Evolutionary conservation across 53 echinoderm and acorn worm species (phyloP).

Genomic region (Zoroaster sp.): DNA sequence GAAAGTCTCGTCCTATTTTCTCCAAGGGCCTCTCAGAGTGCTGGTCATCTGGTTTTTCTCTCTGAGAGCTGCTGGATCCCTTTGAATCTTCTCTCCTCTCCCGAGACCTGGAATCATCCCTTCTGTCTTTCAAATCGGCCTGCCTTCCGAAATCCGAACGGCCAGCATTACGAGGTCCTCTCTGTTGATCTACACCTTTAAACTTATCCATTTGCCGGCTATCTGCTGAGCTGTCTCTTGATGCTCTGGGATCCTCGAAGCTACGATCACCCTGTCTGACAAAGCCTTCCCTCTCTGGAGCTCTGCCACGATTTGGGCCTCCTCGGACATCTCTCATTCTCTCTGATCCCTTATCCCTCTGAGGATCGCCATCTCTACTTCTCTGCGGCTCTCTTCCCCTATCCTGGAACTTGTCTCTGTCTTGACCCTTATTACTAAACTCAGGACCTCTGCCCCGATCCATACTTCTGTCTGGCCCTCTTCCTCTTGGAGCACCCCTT

Average conservation of each 20-base stretch:
- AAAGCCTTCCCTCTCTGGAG: constrained; percentile 28
- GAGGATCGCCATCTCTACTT: constrained; percentile 44
- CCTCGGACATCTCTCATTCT: background rate
- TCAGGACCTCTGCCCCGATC: constrained; percentile 1
- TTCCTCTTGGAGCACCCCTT: constrained; percentile 21
- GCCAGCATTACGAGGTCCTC: background rate
- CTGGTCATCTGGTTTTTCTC: background rate
- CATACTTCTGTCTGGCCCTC: constrained; percentile 6
- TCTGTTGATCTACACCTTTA: background rate
- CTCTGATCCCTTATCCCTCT: constrained; percentile 29
- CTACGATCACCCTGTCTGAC: constrained; percentile 55
- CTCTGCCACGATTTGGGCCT: constrained; percentile 38
- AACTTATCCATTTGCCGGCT: constrained; percentile 14
- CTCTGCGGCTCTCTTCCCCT: constrained; percentile 32
- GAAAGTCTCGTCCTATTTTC: background rate
- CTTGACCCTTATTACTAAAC: constrained; percentile 30
- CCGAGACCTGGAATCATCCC: constrained; percentile 17
- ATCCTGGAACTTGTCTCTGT: constrained; percentile 15
- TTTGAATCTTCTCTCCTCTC: constrained; percentile 23
- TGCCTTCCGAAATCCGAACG: background rate
- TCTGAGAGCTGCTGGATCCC: constrained; percentile 19
- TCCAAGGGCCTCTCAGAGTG: background rate
- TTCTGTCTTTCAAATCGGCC: constrained; percentile 14
- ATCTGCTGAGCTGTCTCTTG: constrained; percentile 45
- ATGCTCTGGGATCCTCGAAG: constrained; percentile 15